Evolutionary conservation across 2,797 vertebrate genomes (phyloP).

Genomic region (Melanotaenia parkinsoni): DNA sequence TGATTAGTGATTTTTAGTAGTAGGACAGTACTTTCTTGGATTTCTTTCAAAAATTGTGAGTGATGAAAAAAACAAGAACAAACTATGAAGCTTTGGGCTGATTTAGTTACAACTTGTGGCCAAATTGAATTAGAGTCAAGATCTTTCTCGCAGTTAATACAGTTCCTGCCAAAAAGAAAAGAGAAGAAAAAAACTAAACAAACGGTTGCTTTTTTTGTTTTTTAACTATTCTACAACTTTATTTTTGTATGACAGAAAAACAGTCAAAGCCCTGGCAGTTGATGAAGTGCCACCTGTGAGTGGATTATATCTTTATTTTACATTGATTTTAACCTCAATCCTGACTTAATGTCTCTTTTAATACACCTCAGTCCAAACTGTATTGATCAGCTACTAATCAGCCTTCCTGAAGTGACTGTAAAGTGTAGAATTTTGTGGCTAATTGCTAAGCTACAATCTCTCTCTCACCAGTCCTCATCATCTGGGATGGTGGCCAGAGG

Average conservation of each 20-base stretch:
- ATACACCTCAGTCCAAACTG: conserved; percentile 11
- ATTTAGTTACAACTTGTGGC: background rate
- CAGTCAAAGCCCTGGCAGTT: background rate
- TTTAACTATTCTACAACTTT: background rate
- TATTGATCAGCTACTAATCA: conserved; percentile 42
- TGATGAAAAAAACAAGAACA: background rate
- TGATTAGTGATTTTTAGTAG: no score
- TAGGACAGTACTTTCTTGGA: conserved; percentile 2
- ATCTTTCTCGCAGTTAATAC: background rate
- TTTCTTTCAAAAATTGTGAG: background rate
- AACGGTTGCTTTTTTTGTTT: background rate
- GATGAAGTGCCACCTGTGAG: conserved; percentile 30
- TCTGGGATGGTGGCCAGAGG: conserved; percentile 95
- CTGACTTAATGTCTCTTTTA: conserved; percentile 27
- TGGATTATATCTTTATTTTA: conserved; percentile 25
- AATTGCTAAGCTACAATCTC: conserved; percentile 13
- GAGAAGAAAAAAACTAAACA: no score
- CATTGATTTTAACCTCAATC: conserved; percentile 38
- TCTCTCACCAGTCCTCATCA: conserved; percentile 96
- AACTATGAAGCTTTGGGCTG: background rate
- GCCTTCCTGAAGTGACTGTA: conserved; percentile 15
- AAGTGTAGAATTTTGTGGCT: conserved; percentile 23
- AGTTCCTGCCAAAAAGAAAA: background rate
- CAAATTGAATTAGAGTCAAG: background rate
- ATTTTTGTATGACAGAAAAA: conserved; percentile 17